phyloP scores from a whole-genome alignment of 2,888 invertebrate genomes.

The Chrysomela aeneicollis region DNA sequence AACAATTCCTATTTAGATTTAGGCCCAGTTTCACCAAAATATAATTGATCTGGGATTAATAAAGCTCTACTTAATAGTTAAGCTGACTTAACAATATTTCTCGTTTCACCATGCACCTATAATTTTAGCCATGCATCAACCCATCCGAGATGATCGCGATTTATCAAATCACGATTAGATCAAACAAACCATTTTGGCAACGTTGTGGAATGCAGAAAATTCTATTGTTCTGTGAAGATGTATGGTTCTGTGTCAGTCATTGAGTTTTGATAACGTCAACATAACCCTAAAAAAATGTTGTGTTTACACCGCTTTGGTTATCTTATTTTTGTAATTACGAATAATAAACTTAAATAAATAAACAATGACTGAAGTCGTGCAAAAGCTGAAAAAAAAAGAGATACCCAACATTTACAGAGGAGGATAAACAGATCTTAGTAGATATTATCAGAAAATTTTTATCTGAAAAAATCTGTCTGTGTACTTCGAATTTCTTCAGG shows the following conservation, averaged over 20 bases:
- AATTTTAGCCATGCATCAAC: too few species aligned
- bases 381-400: not conserved
- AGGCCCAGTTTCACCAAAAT: not conserved
- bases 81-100: not conserved
- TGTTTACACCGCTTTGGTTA: too few species aligned
- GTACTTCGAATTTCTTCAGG: slow-evolving; percentile 11
- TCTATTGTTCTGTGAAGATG: too few species aligned
- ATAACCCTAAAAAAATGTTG: too few species aligned
- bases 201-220: too few species aligned
- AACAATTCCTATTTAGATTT: too few species aligned
- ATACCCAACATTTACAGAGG: not conserved
- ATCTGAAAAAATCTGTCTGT: slow-evolving; percentile 11
- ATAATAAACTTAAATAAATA: too few species aligned
- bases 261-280: too few species aligned
- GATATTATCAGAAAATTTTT: not conserved
- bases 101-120: not conserved
- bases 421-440: not conserved
- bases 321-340: too few species aligned
- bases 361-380: not conserved
- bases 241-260: too few species aligned
- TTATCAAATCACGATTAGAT: too few species aligned
- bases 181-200: too few species aligned
- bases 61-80: not conserved
- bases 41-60: not conserved
- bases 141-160: not conserved